Percentiles rank a stretch among this genome's conserved stretches.
Conservation (phyloP, 2,888 invertebrate genomes). For the Spodoptera picta region DNA sequence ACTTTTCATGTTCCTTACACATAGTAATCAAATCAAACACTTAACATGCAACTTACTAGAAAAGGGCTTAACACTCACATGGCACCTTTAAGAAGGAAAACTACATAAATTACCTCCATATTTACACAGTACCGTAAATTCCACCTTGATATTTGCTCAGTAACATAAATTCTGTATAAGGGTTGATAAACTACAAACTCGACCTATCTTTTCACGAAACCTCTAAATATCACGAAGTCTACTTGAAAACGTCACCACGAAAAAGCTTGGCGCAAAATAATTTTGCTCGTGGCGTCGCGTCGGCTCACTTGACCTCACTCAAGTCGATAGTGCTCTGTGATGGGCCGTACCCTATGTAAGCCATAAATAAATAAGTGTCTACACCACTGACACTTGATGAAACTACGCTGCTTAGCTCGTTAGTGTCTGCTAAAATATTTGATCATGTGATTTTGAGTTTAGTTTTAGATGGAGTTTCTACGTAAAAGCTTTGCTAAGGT, state of each 20-base stretch:
- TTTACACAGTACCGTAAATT: constrained; percentile 4
- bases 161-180: not conserved
- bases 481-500: no score
- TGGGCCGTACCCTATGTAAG: constrained; percentile 58
- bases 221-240: constrained; percentile 38
- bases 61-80: constrained; percentile 18
- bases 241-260: constrained; percentile 39
- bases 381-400: constrained; percentile 59
- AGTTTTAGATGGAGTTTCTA: no score
- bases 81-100: constrained; percentile 5
- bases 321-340: constrained; percentile 64
- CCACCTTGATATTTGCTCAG: not conserved
- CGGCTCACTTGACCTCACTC: constrained; percentile 69
- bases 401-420: constrained; percentile 19
- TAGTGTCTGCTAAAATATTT: constrained; percentile 8
- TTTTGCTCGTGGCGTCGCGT: constrained; percentile 57
- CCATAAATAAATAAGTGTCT: constrained; percentile 71
- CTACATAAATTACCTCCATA: not conserved
- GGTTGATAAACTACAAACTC: constrained; percentile 9
- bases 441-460: no score
- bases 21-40: constrained; percentile 3
- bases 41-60: constrained; percentile 34
- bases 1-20: no score
- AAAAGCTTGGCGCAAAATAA: constrained; percentile 63
- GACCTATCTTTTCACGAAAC: constrained; percentile 20